Base-by-base conservation (phyloP, 2,113 vertebrate genomes). In the Hirundichthys speculiger region DNA sequence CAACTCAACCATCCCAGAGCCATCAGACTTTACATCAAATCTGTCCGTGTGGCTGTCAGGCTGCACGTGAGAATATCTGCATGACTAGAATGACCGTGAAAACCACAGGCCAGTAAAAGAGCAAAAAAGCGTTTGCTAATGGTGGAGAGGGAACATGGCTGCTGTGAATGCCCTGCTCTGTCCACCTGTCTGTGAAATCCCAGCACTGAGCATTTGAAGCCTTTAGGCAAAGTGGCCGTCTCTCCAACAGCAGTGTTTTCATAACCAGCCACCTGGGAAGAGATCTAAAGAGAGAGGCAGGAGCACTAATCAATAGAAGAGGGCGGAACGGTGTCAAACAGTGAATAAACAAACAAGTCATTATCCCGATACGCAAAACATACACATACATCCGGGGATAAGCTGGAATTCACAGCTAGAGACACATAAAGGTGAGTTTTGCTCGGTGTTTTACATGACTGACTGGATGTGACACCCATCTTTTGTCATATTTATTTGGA, bases 301-400 rank as follows among this genome's bases (percentile, higher is more conserved):
- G 76, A 83, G 71, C 76, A 58, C 84, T 75, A 81, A 89, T 90
- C 89, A 86, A 90, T 90, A 90, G 83, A 73, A 80, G 86, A 88
- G 85, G 88, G 88, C 56, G 85, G 87, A 69, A 77, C 27, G 30
- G 82, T 86, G 87, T 90, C 89, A 90, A 88, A 83, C 73, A 53
- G 74, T 79, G 87, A 86, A 86, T 82, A 89, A 90, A 90, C 89
- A 90, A 90, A 89, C 87, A 83, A 86, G 78, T 75, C 79, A 83
- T 89, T 90, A 88, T 90, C 63, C 68, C 72, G 51, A 73, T 67
- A 56, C 62, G 63, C 71, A 54, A 34, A 56, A 63, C 38, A 52
- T 39, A 25, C 45, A 59, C 50, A 58, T 40, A 69, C 25, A 57
- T 51, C 53, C 20, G 63, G 6, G 45, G 54, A 27, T 39, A 18